Conservation (phyloP, 2,888 invertebrate species). For the Erynnis tages region DNA sequence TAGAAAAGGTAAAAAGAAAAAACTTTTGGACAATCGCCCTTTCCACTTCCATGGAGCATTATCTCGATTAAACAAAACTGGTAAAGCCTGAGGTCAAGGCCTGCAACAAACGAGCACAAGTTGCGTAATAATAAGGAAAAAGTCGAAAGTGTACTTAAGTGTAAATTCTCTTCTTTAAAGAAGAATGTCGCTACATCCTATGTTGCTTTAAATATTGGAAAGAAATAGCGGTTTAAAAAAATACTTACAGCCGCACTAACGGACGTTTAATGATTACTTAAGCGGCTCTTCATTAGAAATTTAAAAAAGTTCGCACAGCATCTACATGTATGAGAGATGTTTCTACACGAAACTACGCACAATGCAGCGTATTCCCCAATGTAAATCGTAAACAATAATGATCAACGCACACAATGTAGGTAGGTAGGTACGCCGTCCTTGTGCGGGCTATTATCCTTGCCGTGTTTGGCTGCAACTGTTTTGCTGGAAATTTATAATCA, state of each 20-base stretch:
- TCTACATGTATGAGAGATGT: too few species aligned
- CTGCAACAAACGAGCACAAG: neutral
- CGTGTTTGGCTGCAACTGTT: constrained; percentile 30
- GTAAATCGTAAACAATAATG: constrained; percentile 24
- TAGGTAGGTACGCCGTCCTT: constrained; percentile 46
- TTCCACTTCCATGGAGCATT: neutral
- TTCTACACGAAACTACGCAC: too few species aligned
- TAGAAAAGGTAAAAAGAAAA: neutral
- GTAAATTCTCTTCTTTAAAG: too few species aligned
- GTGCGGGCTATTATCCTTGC: constrained; percentile 49
- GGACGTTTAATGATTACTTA: too few species aligned
- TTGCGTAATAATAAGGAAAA: constrained; percentile 13
- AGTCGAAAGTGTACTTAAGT: constrained; percentile 6
- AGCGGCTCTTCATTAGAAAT: too few species aligned
- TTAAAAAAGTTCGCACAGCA: too few species aligned
- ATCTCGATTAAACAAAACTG: constrained; percentile 17
- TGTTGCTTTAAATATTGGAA: too few species aligned
- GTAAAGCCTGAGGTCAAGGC: constrained; percentile 15
- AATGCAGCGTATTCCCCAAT: constrained; percentile 21
- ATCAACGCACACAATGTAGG: neutral
- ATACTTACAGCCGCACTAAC: too few species aligned
- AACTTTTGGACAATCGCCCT: constrained; percentile 1
- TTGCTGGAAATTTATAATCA: neutral
- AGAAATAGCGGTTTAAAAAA: too few species aligned
- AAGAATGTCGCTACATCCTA: too few species aligned